Evolutionary conservation across 2,113 vertebrate genomes (phyloP).

Genomic region (Cyanoramphus novaezelandiae): DNA sequence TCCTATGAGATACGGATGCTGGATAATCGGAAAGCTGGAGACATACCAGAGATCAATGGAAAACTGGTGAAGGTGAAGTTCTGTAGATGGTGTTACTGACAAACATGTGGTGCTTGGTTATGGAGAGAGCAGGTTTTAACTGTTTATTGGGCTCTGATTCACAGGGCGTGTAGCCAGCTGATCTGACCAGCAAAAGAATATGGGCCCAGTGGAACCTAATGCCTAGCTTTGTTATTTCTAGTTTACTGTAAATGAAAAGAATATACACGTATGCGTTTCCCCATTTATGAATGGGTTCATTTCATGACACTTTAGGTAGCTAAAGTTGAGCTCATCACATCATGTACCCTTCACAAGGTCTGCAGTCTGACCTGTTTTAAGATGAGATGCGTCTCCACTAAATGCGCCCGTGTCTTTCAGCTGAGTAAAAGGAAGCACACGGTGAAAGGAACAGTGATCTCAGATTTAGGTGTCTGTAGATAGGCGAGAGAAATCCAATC

Average conservation of each 20-base stretch:
- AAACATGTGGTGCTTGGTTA: background rate
- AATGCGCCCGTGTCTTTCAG: background rate
- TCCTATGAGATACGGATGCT: conserved; percentile 94
- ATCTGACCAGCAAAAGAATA: background rate
- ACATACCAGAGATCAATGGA: conserved; percentile 88
- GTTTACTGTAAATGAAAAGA: background rate
- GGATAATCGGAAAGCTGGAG: conserved; percentile 90
- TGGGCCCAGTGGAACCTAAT: background rate
- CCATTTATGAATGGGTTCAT: background rate
- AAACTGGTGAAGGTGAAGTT: conserved; percentile 91
- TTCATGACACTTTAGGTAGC: background rate
- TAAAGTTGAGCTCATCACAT: background rate
- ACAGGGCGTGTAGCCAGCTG: background rate
- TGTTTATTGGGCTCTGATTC: background rate
- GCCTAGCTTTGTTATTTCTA: background rate
- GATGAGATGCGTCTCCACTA: background rate
- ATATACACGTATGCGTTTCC: background rate
- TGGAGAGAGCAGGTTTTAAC: background rate
- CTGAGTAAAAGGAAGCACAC: background rate
- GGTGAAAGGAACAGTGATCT: background rate
- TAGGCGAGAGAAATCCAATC: background rate
- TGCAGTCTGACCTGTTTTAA: background rate
- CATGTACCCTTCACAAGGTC: background rate
- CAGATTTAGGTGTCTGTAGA: background rate
- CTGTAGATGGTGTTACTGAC: background rate